Evolutionary conservation across 2,113 vertebrate species (phyloP).

Genomic region (Terrapene triunguis): DNA sequence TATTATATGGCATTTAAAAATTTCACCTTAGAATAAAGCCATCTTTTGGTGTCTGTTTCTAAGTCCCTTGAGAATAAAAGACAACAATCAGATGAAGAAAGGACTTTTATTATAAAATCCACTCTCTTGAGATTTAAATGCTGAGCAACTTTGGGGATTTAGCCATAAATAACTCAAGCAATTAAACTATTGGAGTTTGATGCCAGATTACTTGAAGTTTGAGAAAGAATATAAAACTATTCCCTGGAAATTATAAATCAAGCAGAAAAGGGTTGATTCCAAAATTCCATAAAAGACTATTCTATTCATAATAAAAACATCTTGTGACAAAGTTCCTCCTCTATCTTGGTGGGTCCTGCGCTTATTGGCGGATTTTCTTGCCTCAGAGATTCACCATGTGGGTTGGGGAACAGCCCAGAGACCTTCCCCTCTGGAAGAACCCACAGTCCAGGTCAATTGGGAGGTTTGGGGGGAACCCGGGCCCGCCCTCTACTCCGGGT

Average conservation of each 20-base stretch:
- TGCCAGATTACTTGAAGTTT: slow-evolving; percentile 47
- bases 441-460: no score
- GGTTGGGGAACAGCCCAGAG: no score
- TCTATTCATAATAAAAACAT: slow-evolving; percentile 44
- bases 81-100: slow-evolving; percentile 47
- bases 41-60: slow-evolving; percentile 6
- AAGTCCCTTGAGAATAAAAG: slow-evolving; percentile 34
- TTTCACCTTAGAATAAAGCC: slow-evolving; percentile 33
- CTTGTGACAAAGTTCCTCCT: no score
- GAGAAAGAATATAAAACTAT: slow-evolving; percentile 23
- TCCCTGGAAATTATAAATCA: slow-evolving; percentile 40
- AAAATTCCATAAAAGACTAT: slow-evolving; percentile 35
- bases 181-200: slow-evolving; percentile 17
- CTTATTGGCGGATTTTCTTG: no score
- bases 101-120: slow-evolving; percentile 29
- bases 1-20: neutral
- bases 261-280: slow-evolving; percentile 16
- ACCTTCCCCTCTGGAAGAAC: no score
- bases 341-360: no score
- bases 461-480: no score
- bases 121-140: slow-evolving; percentile 34
- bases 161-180: slow-evolving; percentile 55
- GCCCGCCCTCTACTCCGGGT: no score
- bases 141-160: slow-evolving; percentile 8
- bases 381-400: no score